Evolutionary conservation across 2,113 vertebrate species (phyloP).

Genomic region (Cephalopholis sonnerati): DNA sequence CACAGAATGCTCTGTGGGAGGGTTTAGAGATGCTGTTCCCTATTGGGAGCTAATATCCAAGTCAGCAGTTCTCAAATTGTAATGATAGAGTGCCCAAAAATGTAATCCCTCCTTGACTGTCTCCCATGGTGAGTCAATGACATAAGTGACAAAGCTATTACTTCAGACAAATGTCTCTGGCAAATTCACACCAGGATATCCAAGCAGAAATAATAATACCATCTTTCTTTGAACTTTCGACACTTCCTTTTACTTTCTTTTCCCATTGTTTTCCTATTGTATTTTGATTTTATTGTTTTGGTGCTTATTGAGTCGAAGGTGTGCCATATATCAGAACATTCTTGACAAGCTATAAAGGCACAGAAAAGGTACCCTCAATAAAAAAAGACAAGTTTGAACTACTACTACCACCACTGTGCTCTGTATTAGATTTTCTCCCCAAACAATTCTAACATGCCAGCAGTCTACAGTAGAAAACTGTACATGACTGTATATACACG

Average conservation of each 20-base stretch:
- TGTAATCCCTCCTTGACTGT: constrained; percentile 82
- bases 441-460: not conserved
- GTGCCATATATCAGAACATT: not conserved
- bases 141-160: constrained; percentile 84
- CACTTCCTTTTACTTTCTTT: constrained; percentile 55
- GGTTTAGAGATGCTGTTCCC: constrained; percentile 63
- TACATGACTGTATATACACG: not conserved
- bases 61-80: constrained; percentile 81
- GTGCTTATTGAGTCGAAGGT: not conserved
- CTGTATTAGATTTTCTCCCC: not conserved
- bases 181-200: constrained; percentile 74
- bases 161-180: constrained; percentile 81
- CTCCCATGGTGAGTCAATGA: constrained; percentile 81
- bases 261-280: constrained; percentile 35
- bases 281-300: constrained; percentile 35
- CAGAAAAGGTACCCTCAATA: not conserved
- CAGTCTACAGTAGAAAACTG: not conserved
- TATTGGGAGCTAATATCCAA: constrained; percentile 80
- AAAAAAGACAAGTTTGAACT: not conserved
- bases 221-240: constrained; percentile 64
- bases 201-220: constrained; percentile 74
- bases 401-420: not conserved
- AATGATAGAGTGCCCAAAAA: constrained; percentile 82
- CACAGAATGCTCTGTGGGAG: constrained; percentile 63
- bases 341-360: constrained; percentile 3